A percentile compares a stretch with the other conserved stretches of the same genome.
phyloP scores from a whole-genome alignment of 1,140 invertebrate species.

The Alviniconcha marisindica region DNA sequence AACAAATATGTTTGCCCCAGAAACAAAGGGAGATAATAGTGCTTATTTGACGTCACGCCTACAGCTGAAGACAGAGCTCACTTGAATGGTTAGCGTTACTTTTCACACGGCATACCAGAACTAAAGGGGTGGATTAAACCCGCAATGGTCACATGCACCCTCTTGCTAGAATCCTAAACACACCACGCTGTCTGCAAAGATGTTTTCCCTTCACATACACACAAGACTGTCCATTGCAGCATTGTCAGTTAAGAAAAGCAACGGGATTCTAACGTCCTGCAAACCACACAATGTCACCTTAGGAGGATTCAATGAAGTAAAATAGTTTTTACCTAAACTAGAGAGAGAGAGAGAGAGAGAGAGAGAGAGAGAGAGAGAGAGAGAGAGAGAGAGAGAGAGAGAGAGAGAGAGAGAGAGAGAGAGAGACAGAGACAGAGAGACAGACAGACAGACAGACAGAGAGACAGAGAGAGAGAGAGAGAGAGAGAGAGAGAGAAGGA shows the following conservation, averaged over 20 bases:
- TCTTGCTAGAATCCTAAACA: too few relatives aligned
- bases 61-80: too few relatives aligned
- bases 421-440: background rate
- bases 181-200: too few relatives aligned
- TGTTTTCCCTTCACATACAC: background rate
- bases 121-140: too few relatives aligned
- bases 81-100: too few relatives aligned
- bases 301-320: background rate
- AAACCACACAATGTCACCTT: too few relatives aligned
- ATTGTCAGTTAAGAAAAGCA: background rate
- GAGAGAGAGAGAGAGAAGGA: slow-evolving; percentile 29
- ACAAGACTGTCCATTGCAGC: slow-evolving; percentile 18
- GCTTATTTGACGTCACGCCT: too few relatives aligned
- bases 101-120: too few relatives aligned
- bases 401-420: slow-evolving; percentile 6
- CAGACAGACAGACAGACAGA: slow-evolving; percentile 30
- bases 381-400: slow-evolving; percentile 33
- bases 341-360: slow-evolving; percentile 27
- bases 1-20: too few relatives aligned
- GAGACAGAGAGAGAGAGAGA: slow-evolving; percentile 36
- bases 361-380: slow-evolving; percentile 38
- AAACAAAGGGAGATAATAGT: too few relatives aligned
- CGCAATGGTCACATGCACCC: too few relatives aligned
- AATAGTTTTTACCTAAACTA: slow-evolving; percentile 18
- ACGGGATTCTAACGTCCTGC: too few relatives aligned